phyloP scores from a whole-genome alignment of 1,140 invertebrate genomes.

The Hirudo medicinalis region DNA sequence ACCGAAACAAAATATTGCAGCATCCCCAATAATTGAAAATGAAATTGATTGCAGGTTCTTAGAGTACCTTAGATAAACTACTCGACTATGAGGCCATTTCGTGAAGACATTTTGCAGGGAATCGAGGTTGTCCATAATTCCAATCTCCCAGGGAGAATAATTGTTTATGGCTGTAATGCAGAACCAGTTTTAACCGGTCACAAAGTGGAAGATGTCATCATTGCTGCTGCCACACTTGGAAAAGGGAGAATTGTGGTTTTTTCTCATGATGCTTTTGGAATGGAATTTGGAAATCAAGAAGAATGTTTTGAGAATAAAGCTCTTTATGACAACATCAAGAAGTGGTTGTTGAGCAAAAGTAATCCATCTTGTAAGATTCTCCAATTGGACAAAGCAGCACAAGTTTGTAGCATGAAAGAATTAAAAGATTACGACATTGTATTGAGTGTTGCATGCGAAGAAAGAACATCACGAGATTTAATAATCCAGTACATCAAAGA shows the following conservation, averaged over 20 bases:
- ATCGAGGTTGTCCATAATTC: neutral
- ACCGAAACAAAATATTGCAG: too few relatives aligned
- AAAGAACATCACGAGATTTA: neutral
- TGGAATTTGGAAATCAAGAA: neutral
- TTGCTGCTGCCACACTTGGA: slow-evolving; percentile 15
- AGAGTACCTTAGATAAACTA: too few relatives aligned
- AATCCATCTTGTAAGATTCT: too few relatives aligned
- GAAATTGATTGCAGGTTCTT: too few relatives aligned
- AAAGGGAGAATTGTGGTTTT: slow-evolving; percentile 8
- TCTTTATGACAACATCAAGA: slow-evolving; percentile 9
- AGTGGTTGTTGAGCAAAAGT: neutral
- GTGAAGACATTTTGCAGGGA: slow-evolving; percentile 8
- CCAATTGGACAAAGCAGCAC: neutral
- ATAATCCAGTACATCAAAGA: slow-evolving; percentile 1
- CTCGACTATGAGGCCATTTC: too few relatives aligned
- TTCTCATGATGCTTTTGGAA: slow-evolving; percentile 9
- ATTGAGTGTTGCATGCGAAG: neutral
- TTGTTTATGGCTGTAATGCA: slow-evolving; percentile 8
- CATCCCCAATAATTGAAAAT: too few relatives aligned
- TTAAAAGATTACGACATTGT: neutral
- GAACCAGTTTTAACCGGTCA: slow-evolving; percentile 8
- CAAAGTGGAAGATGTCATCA: slow-evolving; percentile 12
- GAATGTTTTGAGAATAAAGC: neutral
- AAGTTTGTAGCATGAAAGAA: neutral
- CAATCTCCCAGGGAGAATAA: slow-evolving; percentile 8